Evolutionary conservation across 2,888 invertebrate species (phyloP), one percentile per base, ranked within the genome.

Genomic region (Clistopyga incitator): DNA sequence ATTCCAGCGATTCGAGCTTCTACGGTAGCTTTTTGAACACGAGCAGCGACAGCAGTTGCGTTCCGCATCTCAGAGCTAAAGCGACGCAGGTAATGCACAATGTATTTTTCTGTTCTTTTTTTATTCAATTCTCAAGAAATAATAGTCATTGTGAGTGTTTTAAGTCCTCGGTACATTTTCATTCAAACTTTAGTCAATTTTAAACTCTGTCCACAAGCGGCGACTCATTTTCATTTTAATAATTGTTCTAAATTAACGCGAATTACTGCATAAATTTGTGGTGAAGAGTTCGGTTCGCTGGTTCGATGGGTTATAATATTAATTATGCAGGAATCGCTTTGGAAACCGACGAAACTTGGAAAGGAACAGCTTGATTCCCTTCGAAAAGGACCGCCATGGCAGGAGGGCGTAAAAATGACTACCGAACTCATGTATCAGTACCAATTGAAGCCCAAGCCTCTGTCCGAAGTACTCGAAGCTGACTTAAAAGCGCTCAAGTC

Each of bases 391-490:
- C 95, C 96, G 0, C 95, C 96, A 0, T 97, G 97, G 97, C 91
- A 96, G 89, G 95, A 96, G 84, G 94, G 95, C 71, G 95, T 96
- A 0, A 93, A 94, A 50, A 93, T 96, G n/a, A 96, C 96, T 0
- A 94, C 96, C 0, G 96, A 96, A 70, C 91, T 97, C 13, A 94
- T 96, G n/a, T 96, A 96, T 91, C 95, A 95, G 81, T 97, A 97
- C 88, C 96, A 96, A 91, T 90, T 97, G 70, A 88, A 93, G 0
- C 93, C 94, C 0, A 95, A 94, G 87, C 93, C 94, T 6, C 85
- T 95, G 84, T 94, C 95, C 13, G 95, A 96, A 76, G 95, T 96
- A 1, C 93, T 97, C n/a, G 90, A 94, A 85, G 93, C 94, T 3
- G 97, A 97, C 89, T 93, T 95, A 88, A 91, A 95, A 75, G 94